phyloP scores from a whole-genome alignment of 2,113 vertebrate genomes.

The Sialia sialis region DNA sequence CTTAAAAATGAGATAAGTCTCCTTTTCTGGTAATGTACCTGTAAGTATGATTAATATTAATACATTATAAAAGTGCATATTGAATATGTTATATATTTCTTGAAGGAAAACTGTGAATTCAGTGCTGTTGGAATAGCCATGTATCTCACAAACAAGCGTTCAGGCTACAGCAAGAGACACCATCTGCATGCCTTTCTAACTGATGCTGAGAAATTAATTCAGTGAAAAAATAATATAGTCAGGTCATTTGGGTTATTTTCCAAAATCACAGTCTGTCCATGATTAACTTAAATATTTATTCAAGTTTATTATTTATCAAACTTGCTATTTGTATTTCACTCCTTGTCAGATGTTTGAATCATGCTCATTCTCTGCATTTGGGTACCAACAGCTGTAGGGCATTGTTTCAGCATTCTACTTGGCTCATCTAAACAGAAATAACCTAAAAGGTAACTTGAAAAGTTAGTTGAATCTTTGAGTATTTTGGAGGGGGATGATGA shows the following conservation, averaged over 20 bases:
- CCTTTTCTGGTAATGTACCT: not conserved
- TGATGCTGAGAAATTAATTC: not conserved
- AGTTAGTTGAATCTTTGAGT: not conserved
- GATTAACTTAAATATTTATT: not conserved
- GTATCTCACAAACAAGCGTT: not conserved
- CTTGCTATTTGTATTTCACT: not conserved
- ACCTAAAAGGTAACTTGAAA: not conserved
- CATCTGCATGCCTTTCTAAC: not conserved
- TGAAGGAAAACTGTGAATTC: not conserved
- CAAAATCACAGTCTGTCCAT: not conserved
- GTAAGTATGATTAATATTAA: conserved; percentile 13
- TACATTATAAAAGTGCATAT: not conserved
- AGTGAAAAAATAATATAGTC: not conserved
- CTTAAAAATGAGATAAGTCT: not conserved
- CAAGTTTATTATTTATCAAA: not conserved
- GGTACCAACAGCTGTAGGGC: not conserved
- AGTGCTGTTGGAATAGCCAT: not conserved
- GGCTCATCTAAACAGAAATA: not conserved
- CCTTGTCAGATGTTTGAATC: not conserved
- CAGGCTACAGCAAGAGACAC: not conserved
- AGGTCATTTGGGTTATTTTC: not conserved
- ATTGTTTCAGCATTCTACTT: not conserved
- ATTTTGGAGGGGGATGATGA: not conserved
- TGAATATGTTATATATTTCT: not conserved
- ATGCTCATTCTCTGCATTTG: not conserved